Percentiles rank a stretch among this genome's conserved stretches.
Evolutionary conservation across 2,888 invertebrate species (phyloP).

Genomic region (Cerastis leucographa): DNA sequence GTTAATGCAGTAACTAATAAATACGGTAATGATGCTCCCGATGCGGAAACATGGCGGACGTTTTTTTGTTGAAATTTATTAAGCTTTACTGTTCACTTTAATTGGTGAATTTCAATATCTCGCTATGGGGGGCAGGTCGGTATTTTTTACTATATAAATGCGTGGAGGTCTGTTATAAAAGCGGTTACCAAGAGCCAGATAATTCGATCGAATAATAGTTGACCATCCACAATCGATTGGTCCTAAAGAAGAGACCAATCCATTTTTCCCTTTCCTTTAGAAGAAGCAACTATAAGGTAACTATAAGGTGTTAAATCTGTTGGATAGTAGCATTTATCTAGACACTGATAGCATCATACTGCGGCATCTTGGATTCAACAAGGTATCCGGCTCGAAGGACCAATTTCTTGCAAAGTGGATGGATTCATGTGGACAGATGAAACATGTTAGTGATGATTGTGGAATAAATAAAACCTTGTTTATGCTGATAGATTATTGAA

Average conservation of each 20-base stretch:
- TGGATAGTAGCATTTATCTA: slow-evolving; percentile 45
- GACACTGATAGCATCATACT: slow-evolving; percentile 39
- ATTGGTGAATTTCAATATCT: slow-evolving; percentile 73
- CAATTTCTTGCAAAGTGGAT: slow-evolving; percentile 45
- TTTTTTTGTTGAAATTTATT: slow-evolving; percentile 75
- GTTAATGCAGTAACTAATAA: slow-evolving; percentile 74
- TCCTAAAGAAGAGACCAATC: slow-evolving; percentile 28
- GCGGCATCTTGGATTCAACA: slow-evolving; percentile 19
- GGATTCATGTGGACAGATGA: slow-evolving; percentile 32
- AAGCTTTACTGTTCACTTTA: slow-evolving; percentile 75
- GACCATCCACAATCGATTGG: slow-evolving; percentile 22
- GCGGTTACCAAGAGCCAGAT: not conserved
- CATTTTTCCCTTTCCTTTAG: slow-evolving; percentile 30
- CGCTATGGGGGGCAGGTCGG: slow-evolving; percentile 63
- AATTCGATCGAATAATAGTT: slow-evolving; percentile 16
- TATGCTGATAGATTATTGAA: not conserved
- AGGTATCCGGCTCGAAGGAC: slow-evolving; percentile 47
- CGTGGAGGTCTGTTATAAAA: slow-evolving; percentile 22
- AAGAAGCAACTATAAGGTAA: too few relatives aligned
- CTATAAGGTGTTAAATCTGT: slow-evolving; percentile 42
- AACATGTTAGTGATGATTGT: slow-evolving; percentile 26
- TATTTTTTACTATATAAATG: slow-evolving; percentile 23
- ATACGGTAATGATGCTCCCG: slow-evolving; percentile 70
- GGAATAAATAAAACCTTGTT: slow-evolving; percentile 26
- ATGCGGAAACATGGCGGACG: slow-evolving; percentile 66